These are phyloP conservation scores for Syngnathus typhle DNA, from an alignment of 2,113 vertebrate species.

Conservation along the genomic window DNA sequence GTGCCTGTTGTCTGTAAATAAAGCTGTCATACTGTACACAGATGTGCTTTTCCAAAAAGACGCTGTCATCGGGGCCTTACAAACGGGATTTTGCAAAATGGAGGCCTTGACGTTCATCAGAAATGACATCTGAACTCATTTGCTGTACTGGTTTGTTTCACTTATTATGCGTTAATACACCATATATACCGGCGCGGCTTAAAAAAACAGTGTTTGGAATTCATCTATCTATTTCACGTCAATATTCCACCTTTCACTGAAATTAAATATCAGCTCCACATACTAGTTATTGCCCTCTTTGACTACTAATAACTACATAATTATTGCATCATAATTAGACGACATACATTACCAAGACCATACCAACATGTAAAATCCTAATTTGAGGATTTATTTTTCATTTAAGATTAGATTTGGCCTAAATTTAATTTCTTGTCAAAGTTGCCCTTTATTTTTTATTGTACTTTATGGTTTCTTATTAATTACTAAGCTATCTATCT, in stretches of 20 bases:
- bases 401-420: neutral
- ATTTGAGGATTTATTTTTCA: neutral
- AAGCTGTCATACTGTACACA: neutral
- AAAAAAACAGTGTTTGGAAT: no score
- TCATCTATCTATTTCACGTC: no score
- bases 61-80: neutral
- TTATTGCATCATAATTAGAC: no score
- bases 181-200: no score
- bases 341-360: neutral
- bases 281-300: no score
- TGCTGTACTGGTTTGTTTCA: no score
- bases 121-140: neutral
- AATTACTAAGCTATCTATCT: neutral
- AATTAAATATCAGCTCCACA: no score
- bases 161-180: no score
- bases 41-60: neutral
- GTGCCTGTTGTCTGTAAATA: slow-evolving; percentile 11
- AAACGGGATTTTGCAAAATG: neutral
- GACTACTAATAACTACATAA: no score
- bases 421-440: neutral
- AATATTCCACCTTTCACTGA: no score
- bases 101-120: neutral
- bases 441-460: neutral
- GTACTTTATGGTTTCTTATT: neutral
- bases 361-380: neutral